Conservation (phyloP, 1,140 invertebrate genomes). For the Lepidurus arcticus region DNA sequence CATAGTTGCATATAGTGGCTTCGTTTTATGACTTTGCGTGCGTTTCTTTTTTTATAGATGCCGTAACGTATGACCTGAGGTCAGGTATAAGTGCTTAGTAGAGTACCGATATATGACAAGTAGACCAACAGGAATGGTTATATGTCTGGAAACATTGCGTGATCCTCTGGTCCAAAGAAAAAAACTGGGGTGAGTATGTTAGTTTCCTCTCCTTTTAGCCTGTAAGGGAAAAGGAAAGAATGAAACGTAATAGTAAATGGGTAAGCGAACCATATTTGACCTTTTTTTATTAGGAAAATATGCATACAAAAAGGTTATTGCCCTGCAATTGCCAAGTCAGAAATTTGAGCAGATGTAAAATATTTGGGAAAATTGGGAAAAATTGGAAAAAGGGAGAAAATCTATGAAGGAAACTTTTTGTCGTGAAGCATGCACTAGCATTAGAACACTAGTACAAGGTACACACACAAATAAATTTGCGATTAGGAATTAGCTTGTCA, state of each 20-base stretch:
- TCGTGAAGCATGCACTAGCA: neutral
- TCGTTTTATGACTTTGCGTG: constrained; percentile 10
- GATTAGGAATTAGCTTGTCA: too few species aligned
- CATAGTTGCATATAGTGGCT: neutral
- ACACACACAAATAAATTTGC: neutral
- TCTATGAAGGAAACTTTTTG: neutral
- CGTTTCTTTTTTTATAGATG: neutral
- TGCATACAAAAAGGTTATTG: constrained; percentile 18
- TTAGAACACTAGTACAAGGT: neutral
- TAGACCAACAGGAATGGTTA: neutral
- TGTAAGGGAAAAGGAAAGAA: neutral
- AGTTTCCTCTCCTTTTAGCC: neutral
- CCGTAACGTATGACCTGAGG: constrained; percentile 1
- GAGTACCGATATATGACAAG: neutral
- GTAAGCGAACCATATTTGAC: neutral
- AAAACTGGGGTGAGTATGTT: neutral
- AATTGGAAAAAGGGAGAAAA: neutral
- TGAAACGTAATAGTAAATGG: neutral
- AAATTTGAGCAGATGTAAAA: constrained; percentile 19
- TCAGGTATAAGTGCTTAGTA: neutral
- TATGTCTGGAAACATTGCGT: neutral
- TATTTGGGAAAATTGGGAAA: neutral
- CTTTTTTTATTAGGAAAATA: constrained; percentile 20
- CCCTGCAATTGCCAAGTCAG: constrained; percentile 20
- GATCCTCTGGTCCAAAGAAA: neutral